Evolutionary conservation across 2,888 invertebrate genomes (phyloP), one percentile per base, ranked within the genome.

Genomic region (Aleiodes leptofemur): DNA sequence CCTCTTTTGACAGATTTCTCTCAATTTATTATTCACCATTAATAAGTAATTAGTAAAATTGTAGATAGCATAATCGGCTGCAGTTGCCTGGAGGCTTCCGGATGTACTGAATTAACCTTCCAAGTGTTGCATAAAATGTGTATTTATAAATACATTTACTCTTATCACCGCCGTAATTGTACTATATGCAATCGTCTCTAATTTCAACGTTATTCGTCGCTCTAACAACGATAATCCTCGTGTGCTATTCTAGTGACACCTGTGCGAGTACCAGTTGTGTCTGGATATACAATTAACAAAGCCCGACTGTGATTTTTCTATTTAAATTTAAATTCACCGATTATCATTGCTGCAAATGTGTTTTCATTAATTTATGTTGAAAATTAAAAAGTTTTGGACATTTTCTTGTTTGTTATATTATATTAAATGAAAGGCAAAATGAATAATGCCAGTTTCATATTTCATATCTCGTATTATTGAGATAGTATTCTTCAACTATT

Each of bases 201-300:
- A 43, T 64, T 48, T 48, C 64, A 23, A 14, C 23, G 64, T 64
- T 64, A 64, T 11, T 48, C 48, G 16, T 48, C 43, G 43, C 64
- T 16, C 64, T n/a, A 48, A 16, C 43, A 43, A 43, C 48, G 16
- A 38, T 64, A 64, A 64, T 64, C 64, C 64, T 43, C n/a, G 64
- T 43, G 9, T 43, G 9, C 14, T 61, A 61, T 61, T 61, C 34
- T 43, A n/a, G 38, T 61, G 64, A 48, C 64, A 43, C 64, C 43
- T 64, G 64, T 64, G 64, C 16, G 16, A 43, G 48, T 48, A 64
- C 64, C 64, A 64, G 64, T 64, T 64, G 61, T 61, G 48, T 43
- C 4, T 16, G 43, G 23, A 16, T 64, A 14, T 13, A 14, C 34
- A 48, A 43, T 43, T 43, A 43, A 43, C 43, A 43, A 43, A 1